These are phyloP conservation scores for Montipora sp. DNA, from an alignment of 64 coral and sea anemone species.

Conservation along the genomic window DNA sequence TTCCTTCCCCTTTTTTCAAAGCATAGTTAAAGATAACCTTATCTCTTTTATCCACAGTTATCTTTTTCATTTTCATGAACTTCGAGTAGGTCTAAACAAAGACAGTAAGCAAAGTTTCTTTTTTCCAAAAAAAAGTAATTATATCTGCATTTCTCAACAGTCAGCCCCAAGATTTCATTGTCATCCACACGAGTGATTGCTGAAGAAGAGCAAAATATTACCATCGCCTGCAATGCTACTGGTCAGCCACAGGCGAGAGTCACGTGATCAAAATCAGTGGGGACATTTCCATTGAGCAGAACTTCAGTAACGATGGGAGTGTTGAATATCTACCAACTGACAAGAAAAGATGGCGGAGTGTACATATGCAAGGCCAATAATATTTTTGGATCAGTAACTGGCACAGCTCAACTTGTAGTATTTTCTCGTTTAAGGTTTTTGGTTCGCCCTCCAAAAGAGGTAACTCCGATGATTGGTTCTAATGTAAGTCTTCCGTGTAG, in stretches of 20 bases:
- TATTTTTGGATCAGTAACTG: background rate
- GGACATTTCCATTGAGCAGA: background rate
- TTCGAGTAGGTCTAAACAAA: too few relatives aligned
- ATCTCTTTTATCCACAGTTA: too few relatives aligned
- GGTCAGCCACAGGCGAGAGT: constrained; percentile 35
- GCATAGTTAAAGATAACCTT: too few relatives aligned
- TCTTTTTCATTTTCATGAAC: too few relatives aligned
- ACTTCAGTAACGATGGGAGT: background rate
- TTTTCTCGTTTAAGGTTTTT: background rate
- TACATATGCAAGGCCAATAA: constrained; percentile 19
- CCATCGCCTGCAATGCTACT: constrained; percentile 36
- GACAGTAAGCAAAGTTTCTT: too few relatives aligned
- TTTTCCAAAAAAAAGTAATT: too few relatives aligned
- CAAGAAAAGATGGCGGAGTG: background rate
- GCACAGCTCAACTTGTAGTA: background rate
- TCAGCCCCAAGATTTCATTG: background rate
- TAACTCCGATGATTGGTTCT: background rate
- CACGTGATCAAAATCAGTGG: constrained; percentile 28
- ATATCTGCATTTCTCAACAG: background rate
- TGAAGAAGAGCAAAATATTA: constrained; percentile 2
- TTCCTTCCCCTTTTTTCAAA: too few relatives aligned
- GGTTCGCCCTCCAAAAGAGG: background rate
- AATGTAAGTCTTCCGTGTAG: background rate
- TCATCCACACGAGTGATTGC: background rate
- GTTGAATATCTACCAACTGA: background rate